A percentile compares a stretch with the other conserved stretches of the same genome.
Conservation (phyloP, 2,888 invertebrate genomes). For the Tolmerus cingulatus region DNA sequence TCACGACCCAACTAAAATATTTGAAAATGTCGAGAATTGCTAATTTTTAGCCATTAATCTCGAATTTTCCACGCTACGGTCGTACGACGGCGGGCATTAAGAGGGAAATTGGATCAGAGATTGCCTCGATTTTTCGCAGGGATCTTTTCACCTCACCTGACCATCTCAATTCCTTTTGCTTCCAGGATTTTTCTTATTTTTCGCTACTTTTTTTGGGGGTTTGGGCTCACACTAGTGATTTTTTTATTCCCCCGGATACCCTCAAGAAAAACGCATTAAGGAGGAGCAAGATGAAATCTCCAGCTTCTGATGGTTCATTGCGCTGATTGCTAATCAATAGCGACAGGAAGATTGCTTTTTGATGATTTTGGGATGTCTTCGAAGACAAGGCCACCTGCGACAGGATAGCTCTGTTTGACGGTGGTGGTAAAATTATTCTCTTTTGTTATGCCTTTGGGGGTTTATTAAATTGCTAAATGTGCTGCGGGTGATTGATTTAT, state of each 20-base stretch:
- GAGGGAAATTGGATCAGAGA: not conserved
- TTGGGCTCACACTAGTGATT: not conserved
- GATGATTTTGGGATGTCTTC: not conserved
- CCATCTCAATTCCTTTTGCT: not conserved
- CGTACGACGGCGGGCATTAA: not conserved
- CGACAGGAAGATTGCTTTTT: conserved; percentile 6
- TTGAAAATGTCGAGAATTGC: not conserved
- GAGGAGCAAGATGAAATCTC: not conserved
- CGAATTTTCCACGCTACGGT: conserved; percentile 2
- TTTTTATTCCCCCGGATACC: not conserved
- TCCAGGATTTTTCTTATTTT: not conserved
- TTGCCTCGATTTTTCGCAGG: not conserved
- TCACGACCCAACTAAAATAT: not conserved
- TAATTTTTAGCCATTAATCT: conserved; percentile 12
- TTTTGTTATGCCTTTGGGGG: not conserved
- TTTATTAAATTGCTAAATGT: not conserved
- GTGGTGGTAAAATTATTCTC: not conserved
- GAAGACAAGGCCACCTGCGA: not conserved
- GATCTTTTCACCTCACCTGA: not conserved
- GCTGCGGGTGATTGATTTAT: not conserved
- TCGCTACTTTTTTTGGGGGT: not conserved
- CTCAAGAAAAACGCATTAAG: not conserved
- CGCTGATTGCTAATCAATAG: conserved; percentile 6
- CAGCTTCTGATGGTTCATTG: not conserved
- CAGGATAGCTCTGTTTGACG: not conserved